Evolutionary conservation across 30 jellyfish, hydroid and myxozoan species (phyloP), one percentile per base, ranked within the genome.

Genomic region (Phacellophora camtschatica): DNA sequence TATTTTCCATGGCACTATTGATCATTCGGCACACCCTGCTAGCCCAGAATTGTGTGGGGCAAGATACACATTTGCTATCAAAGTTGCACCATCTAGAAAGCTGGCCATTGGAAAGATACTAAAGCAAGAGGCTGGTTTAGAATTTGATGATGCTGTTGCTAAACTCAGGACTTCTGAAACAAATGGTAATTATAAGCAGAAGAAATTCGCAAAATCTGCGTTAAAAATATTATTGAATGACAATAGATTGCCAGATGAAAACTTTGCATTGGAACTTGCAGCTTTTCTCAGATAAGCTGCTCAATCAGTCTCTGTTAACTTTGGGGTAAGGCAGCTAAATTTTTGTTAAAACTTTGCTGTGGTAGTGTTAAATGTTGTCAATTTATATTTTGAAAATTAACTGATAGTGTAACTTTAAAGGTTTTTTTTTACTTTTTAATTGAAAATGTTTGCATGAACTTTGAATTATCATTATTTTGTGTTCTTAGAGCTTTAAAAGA

Each of bases 1-100:
- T 2, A 69, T 82, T 13, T 82, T 82, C 54, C 77, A 82, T 70
- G 94, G 94, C 18, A 56, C 80, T 11, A 82, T 82, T 22, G 85
- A 69, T 23, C 94, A 82, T 59, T 82, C 87, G 5, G 94, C 94
- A 28, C 86, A 70, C 35, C 94, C 94, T 8, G 11, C 71, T 12
- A 31, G 87, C 53, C 88, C 95, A 23, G 55, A 18, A 45, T 65
- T 50, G 29, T 77, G 32, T 18, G 95, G 95, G 22, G 95, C 95
- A 2, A 57, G 95, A 39, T 83, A 83, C 57, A 50, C 95, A 62
- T 63, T 66, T 70, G 95, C 95, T 12, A 59, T 83, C 37, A 83
- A 83, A 49, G 71, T 88, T 22, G 85, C 95, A 0, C 59, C 85
- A 31, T 22, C 66, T 3, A 30, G 6, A 31, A 57, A 29, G 34